These are phyloP conservation scores for Clangula hyemalis DNA, from an alignment of 2,797 vertebrate species.

Conservation along the genomic window DNA sequence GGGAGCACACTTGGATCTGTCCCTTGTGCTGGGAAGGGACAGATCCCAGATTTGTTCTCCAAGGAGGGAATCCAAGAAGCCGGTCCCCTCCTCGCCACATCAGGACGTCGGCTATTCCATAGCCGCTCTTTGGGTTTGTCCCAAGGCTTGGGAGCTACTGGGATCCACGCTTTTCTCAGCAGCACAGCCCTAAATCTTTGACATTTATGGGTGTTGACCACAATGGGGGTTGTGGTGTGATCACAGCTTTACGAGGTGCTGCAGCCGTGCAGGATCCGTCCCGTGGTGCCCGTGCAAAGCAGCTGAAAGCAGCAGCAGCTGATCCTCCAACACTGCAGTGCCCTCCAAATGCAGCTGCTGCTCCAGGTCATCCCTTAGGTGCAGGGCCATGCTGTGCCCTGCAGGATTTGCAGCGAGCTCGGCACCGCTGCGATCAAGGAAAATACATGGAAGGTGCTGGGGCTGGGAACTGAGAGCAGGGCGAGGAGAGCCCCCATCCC, in stretches of 20 bases:
- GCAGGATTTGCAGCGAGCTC: not conserved
- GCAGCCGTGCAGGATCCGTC: fast-evolving
- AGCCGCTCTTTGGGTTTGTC: not conserved
- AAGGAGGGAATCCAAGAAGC: not conserved
- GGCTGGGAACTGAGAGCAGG: not conserved
- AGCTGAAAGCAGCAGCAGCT: not conserved
- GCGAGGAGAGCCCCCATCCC: not conserved
- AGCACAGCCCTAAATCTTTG: not conserved
- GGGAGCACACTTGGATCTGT: not conserved
- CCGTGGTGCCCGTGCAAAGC: fast-evolving
- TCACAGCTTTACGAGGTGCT: not conserved
- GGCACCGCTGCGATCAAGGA: not conserved
- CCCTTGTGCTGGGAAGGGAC: too few relatives aligned
- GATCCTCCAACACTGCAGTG: not conserved
- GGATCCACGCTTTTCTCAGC: not conserved
- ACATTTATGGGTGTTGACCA: too few relatives aligned
- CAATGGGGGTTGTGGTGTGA: not conserved
- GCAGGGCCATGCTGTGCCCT: not conserved
- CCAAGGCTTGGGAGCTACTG: not conserved
- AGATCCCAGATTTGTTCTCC: too few relatives aligned
- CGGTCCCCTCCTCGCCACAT: fast-evolving
- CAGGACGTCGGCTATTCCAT: not conserved
- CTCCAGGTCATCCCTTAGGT: not conserved
- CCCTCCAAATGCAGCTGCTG: not conserved
- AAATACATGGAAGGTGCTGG: not conserved